Conservation (phyloP, 2,113 vertebrate genomes). For the Buteo buteo region DNA sequence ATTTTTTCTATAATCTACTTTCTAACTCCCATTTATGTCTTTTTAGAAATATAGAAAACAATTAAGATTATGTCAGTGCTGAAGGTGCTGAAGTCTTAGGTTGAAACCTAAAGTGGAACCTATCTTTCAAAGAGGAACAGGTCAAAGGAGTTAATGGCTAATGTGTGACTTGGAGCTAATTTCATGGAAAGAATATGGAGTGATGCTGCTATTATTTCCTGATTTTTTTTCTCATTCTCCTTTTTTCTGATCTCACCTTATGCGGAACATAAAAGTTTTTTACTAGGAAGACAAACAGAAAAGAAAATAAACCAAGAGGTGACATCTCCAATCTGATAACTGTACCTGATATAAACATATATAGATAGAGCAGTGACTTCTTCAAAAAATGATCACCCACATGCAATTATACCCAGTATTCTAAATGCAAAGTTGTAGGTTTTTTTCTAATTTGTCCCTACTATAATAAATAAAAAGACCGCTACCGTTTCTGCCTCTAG, state of each 20-base stretch:
- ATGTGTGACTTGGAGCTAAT: constrained; percentile 56
- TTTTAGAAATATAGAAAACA: constrained; percentile 20
- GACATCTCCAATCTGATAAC: neutral
- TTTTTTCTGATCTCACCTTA: neutral
- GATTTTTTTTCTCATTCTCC: neutral
- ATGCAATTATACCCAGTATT: neutral
- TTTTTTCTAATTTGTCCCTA: neutral
- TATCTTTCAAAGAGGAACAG: constrained; percentile 45
- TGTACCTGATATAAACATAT: neutral
- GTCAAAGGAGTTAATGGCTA: constrained; percentile 67
- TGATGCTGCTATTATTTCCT: neutral
- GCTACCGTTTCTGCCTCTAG: neutral
- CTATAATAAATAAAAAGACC: neutral
- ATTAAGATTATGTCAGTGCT: constrained; percentile 55
- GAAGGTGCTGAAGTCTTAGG: constrained; percentile 45
- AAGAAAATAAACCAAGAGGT: constrained; percentile 6
- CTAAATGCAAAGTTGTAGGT: neutral
- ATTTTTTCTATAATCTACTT: constrained; percentile 5
- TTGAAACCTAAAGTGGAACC: constrained; percentile 39
- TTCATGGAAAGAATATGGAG: neutral
- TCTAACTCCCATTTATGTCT: neutral
- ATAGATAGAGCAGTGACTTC: neutral
- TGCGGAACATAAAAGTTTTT: neutral
- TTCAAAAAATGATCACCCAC: neutral
- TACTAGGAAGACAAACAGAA: neutral